A percentile compares a stretch with the other conserved stretches of the same genome.
phyloP scores from a whole-genome alignment of 2,797 vertebrate genomes.

The Pterois miles region DNA sequence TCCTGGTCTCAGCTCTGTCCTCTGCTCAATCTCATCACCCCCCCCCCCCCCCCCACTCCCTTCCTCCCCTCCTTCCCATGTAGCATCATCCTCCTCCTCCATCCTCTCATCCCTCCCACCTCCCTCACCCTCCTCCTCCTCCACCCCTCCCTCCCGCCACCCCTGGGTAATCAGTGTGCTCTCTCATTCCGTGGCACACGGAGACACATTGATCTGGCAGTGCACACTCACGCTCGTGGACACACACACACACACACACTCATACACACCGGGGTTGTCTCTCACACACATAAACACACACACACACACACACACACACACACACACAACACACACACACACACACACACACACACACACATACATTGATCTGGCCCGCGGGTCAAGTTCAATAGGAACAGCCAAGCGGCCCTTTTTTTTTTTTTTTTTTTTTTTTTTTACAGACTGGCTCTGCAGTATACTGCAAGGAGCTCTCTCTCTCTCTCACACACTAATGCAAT shows the following conservation, averaged over 20 bases:
- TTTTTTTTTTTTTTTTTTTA: conserved; percentile 69
- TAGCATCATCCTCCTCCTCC: conserved; percentile 65
- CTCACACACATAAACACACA: conserved; percentile 48
- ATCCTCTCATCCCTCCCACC: conserved; percentile 49
- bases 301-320: conserved; percentile 72
- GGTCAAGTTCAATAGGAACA: conserved; percentile 88
- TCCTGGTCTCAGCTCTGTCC: conserved; percentile 74
- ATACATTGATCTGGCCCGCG: conserved; percentile 85
- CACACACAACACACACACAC: too few relatives aligned
- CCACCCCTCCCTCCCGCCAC: conserved; percentile 53
- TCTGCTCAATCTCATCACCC: conserved; percentile 69
- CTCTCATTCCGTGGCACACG: conserved; percentile 85
- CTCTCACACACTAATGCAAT: background rate
- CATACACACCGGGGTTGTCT: conserved; percentile 42
- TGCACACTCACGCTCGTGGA: conserved; percentile 40
- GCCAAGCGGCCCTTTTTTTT: conserved; percentile 70
- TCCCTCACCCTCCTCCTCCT: conserved; percentile 25
- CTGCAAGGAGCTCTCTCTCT: conserved; percentile 61
- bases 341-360: conserved; percentile 61
- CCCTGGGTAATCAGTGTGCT: conserved; percentile 86
- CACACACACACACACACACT: conserved; percentile 55
- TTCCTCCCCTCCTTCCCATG: conserved; percentile 21
- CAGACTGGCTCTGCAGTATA: conserved; percentile 67
- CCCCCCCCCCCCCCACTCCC: background rate
- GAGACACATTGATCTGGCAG: conserved; percentile 80